phyloP scores from a whole-genome alignment of 1,140 invertebrate species.

The Eupristina koningsbergeri region DNA sequence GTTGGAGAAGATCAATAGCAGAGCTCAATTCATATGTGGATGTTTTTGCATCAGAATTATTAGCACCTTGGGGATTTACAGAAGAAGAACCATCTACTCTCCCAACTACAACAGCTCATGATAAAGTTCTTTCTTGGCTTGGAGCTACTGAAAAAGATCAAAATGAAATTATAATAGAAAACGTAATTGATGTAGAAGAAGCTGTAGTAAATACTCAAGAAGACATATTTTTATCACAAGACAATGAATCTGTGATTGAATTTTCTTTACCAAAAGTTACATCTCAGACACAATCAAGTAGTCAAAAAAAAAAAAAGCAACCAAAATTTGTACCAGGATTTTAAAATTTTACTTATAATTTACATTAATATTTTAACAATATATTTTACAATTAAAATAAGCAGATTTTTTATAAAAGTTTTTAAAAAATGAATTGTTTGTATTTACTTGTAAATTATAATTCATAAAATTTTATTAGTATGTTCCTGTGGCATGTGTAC shows the following conservation, averaged over 20 bases:
- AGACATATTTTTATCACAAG: slow-evolving; percentile 29
- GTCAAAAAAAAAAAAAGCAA: slow-evolving; percentile 46
- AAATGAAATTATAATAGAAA: slow-evolving; percentile 15
- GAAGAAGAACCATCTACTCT: slow-evolving; percentile 57
- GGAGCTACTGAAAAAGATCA: slow-evolving; percentile 47
- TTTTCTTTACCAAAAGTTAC: slow-evolving; percentile 54
- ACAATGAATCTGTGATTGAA: slow-evolving; percentile 53
- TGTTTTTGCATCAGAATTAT: slow-evolving; percentile 66
- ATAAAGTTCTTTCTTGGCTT: slow-evolving; percentile 69
- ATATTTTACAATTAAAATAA: slow-evolving; percentile 5
- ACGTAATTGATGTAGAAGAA: slow-evolving; percentile 55
- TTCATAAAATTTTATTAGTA: slow-evolving; percentile 75
- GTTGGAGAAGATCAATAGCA: slow-evolving; percentile 64
- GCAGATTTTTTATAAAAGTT: not conserved
- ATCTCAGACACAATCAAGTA: slow-evolving; percentile 25
- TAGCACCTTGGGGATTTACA: slow-evolving; percentile 65
- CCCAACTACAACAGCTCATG: slow-evolving; percentile 55
- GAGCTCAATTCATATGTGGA: slow-evolving; percentile 63
- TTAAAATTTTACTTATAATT: slow-evolving; percentile 22
- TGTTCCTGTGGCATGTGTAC: slow-evolving; percentile 89
- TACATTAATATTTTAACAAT: not conserved
- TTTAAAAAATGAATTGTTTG: not conserved
- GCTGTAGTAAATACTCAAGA: slow-evolving; percentile 55
- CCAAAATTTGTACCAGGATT: slow-evolving; percentile 42
- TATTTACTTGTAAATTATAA: slow-evolving; percentile 26